Evolutionary conservation across 2,888 invertebrate species (phyloP), one percentile per base, ranked within the genome.

Genomic region (Protodeltote pygarga): DNA sequence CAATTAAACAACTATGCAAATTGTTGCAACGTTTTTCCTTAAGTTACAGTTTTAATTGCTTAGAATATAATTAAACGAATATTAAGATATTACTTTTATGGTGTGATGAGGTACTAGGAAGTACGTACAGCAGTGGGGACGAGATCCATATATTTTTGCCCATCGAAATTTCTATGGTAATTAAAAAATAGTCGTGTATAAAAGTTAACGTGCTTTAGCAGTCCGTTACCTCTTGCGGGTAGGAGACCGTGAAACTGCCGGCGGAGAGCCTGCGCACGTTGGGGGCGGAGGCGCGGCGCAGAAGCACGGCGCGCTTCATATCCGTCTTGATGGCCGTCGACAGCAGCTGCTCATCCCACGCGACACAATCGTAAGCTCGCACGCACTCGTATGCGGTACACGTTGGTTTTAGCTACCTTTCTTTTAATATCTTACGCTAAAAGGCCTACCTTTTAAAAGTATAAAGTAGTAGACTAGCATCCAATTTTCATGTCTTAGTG

Each of bases 321-420:
- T 96, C 95, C 76, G 95, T 95, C 94, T 95, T 96, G 93, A 96
- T 92, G 70, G 94, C 94, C 79, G 95, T 94, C 83, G 94, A 94
- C 93, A 97, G 93, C 85, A 97, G 93, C 96, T 97, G 93, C 59
- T 84, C 71, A 69, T 64, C 71, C 67, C 67, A 72, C 75, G 74
- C 71, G 67, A 69, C 73, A 75, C 58, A 70, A 52, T 60, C 63
- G 59, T 68, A 61, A 69, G 60, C 65, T 52, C 61, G 44, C 49
- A 55, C 47, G 50, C 55, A 51, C 59, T 60, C 62, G 35, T 40
- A 49, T 29, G 33, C 55, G 42, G 53, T 37, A 67, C 62, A 65
- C 52, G 37, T 66, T 50, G 47, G 20, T 9, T 35, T 13, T 32
- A 37, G 23, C 13, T 37, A 38, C 3, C n/a, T n/a, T 3, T 37